phyloP scores from a whole-genome alignment of 2,888 invertebrate species.

The Leptopilina syphax region DNA sequence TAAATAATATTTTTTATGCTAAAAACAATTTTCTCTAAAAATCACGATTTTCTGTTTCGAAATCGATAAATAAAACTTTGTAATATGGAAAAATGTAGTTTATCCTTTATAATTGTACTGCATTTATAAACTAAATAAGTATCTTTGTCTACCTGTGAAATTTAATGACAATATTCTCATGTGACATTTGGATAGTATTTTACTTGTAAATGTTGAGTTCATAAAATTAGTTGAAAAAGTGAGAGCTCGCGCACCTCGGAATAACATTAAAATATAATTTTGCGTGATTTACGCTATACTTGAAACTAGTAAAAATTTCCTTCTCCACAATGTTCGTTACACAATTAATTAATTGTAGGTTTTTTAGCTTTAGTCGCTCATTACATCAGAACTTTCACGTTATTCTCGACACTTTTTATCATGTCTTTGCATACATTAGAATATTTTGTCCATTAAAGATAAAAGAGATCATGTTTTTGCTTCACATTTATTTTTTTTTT shows the following conservation, averaged over 20 bases:
- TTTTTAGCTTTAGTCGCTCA: conserved; percentile 41
- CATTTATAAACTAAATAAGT: too few species aligned
- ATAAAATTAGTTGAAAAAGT: conserved; percentile 13
- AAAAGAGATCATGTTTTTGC: not conserved
- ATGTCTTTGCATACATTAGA: conserved; percentile 10
- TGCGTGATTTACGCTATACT: not conserved
- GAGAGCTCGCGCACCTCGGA: not conserved
- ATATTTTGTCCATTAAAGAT: not conserved
- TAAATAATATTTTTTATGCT: too few species aligned
- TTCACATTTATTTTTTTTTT: too few species aligned
- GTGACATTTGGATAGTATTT: not conserved
- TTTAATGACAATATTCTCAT: too few species aligned
- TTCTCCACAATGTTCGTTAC: conserved; percentile 42
- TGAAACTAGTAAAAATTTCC: not conserved
- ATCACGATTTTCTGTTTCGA: too few species aligned
- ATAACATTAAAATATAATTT: conserved; percentile 22
- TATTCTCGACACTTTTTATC: conserved; percentile 48
- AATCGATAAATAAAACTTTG: too few species aligned
- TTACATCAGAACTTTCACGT: conserved; percentile 53
- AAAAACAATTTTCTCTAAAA: too few species aligned
- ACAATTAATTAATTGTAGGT: conserved; percentile 51
- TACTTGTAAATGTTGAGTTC: not conserved
- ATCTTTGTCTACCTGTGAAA: too few species aligned
- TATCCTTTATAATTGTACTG: too few species aligned
- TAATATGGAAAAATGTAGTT: too few species aligned